Percentiles rank a stretch among this genome's conserved stretches.
phyloP scores from a whole-genome alignment of 2,113 vertebrate genomes.

The Trichechus manatus region DNA sequence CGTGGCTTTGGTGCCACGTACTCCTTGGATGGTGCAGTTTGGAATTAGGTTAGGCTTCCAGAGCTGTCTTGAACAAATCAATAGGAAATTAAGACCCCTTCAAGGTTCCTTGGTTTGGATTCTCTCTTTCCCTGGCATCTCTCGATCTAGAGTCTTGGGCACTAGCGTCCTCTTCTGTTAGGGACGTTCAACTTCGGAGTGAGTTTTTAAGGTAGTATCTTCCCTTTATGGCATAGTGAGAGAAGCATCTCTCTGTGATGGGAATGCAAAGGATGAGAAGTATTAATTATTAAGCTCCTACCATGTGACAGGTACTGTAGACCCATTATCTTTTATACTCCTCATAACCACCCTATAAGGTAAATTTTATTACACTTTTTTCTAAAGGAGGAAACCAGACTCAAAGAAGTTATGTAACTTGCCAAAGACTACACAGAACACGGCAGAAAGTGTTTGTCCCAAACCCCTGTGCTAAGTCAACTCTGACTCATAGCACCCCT shows the following conservation, averaged over 20 bases:
- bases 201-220: neutral
- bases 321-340: neutral
- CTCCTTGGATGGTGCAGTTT: neutral
- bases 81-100: neutral
- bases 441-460: neutral
- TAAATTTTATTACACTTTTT: neutral
- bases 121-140: neutral
- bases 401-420: conserved; percentile 8
- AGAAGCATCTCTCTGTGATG: neutral
- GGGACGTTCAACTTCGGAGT: neutral
- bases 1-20: neutral
- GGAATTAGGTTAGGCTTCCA: neutral
- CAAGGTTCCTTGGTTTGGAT: neutral
- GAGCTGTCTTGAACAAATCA: neutral
- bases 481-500: too few species aligned
- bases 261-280: neutral
- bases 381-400: neutral
- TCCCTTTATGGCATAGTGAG: neutral
- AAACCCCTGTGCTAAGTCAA: neutral
- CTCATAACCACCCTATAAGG: neutral
- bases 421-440: neutral
- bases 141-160: neutral
- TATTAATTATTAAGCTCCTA: neutral
- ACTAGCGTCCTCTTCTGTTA: neutral
- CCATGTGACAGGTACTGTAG: neutral